These are phyloP conservation scores for Nephotettix cincticeps DNA, from an alignment of 1,140 invertebrate genomes.

Conservation along the genomic window DNA sequence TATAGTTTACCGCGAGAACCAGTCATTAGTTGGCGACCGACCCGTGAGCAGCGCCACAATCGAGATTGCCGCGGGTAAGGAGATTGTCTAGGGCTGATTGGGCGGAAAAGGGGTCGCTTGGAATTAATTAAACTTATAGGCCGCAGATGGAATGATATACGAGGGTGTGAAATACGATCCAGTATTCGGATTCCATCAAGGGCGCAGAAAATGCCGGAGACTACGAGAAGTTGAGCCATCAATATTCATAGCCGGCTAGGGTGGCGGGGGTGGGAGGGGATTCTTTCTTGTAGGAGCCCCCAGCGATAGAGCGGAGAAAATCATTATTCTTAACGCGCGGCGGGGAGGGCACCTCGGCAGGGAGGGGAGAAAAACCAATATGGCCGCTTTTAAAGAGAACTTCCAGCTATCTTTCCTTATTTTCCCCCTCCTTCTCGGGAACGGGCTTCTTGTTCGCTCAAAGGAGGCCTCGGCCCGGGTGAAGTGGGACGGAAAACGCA, in stretches of 20 bases:
- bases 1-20: too few species aligned
- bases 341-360: constrained; percentile 20
- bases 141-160: constrained; percentile 34
- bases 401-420: constrained; percentile 31
- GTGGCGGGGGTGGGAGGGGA: constrained; percentile 2
- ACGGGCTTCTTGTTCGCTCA: constrained; percentile 30
- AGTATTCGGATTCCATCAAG: constrained; percentile 30
- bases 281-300: constrained; percentile 26
- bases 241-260: constrained; percentile 31
- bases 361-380: constrained; percentile 32
- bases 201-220: constrained; percentile 1
- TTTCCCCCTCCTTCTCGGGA: constrained; percentile 19
- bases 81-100: background rate
- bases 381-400: constrained; percentile 33
- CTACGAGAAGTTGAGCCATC: constrained; percentile 29
- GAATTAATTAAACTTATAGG: constrained; percentile 32
- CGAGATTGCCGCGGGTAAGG: too few species aligned
- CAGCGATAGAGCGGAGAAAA: constrained; percentile 28
- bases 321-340: constrained; percentile 32
- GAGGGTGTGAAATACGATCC: constrained; percentile 23
- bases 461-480: constrained; percentile 28
- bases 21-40: too few species aligned
- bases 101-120: constrained; percentile 23
- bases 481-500: constrained; percentile 25
- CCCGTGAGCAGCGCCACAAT: too few species aligned